Evolutionary conservation across 2,797 vertebrate genomes (phyloP).

Genomic region (Schizopygopsis malacanthus): DNA sequence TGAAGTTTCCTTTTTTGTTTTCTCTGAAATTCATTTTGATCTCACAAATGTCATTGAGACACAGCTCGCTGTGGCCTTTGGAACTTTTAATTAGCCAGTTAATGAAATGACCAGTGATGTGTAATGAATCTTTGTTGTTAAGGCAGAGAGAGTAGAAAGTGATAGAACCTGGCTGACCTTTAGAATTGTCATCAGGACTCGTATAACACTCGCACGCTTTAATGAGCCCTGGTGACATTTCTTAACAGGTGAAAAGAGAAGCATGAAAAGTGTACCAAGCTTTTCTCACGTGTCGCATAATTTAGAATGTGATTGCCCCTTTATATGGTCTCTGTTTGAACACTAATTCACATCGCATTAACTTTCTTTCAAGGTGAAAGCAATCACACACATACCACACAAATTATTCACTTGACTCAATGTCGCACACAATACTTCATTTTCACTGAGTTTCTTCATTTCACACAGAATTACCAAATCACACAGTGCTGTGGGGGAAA

Average conservation of each 20-base stretch:
- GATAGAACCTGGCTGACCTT: conserved; percentile 53
- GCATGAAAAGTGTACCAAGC: not conserved
- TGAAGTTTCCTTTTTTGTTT: conserved; percentile 51
- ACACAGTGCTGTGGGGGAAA: not conserved
- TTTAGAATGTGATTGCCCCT: conserved; percentile 24
- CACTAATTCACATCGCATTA: conserved; percentile 45
- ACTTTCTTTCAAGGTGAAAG: conserved; percentile 64
- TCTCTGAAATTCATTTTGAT: conserved; percentile 45
- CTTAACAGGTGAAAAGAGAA: conserved; percentile 49
- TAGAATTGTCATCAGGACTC: conserved; percentile 13
- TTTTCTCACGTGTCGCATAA: conserved; percentile 39
- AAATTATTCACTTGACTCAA: conserved; percentile 6
- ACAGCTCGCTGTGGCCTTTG: conserved; percentile 24
- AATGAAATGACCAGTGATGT: conserved; percentile 38
- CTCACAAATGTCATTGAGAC: conserved; percentile 37
- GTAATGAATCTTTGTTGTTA: conserved; percentile 13
- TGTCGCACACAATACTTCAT: not conserved
- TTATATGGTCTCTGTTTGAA: conserved; percentile 3
- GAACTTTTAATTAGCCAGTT: conserved; percentile 35
- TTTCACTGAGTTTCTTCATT: not conserved
- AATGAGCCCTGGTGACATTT: conserved; percentile 35
- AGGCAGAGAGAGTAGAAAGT: conserved; percentile 6
- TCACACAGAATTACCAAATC: not conserved
- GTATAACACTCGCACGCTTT: not conserved
- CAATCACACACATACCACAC: conserved; percentile 57